phyloP scores from a whole-genome alignment of 2,113 vertebrate species.

The Oreochromis niloticus region DNA sequence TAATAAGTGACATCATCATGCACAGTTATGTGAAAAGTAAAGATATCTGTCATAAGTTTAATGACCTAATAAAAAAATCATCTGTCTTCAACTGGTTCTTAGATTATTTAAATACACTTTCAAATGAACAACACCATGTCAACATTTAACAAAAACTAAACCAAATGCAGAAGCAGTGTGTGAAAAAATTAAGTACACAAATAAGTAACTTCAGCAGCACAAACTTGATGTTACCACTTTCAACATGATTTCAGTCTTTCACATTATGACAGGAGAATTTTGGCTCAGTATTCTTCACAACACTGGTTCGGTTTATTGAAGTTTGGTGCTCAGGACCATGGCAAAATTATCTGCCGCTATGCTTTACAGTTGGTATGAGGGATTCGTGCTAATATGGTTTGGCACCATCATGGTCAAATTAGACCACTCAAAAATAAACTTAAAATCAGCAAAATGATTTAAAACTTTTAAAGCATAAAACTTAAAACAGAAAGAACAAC shows the following conservation, averaged over 20 bases:
- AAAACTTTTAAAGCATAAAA: not conserved
- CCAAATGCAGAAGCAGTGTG: not conserved
- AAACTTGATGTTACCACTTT: rapidly evolving
- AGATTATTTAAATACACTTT: not conserved
- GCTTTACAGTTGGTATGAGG: not conserved
- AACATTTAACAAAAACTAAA: not conserved
- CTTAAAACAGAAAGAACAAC: not conserved
- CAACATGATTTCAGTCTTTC: not conserved
- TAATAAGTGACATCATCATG: not conserved
- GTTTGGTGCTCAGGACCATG: not conserved
- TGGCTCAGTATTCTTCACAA: not conserved
- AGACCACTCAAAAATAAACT: not conserved
- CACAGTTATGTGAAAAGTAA: not conserved
- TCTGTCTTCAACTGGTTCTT: not conserved
- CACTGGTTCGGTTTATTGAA: not conserved
- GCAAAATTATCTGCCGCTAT: rapidly evolving
- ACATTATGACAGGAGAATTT: not conserved
- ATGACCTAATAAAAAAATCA: not conserved
- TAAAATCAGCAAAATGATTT: not conserved
- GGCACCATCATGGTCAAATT: not conserved
- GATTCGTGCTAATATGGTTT: rapidly evolving
- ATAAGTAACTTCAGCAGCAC: not conserved
- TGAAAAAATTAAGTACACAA: not conserved
- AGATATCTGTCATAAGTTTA: not conserved
- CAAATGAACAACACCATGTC: not conserved